These are phyloP conservation scores for Tinamus guttatus DNA, from an alignment of 2,113 vertebrate species.

Conservation along the genomic window DNA sequence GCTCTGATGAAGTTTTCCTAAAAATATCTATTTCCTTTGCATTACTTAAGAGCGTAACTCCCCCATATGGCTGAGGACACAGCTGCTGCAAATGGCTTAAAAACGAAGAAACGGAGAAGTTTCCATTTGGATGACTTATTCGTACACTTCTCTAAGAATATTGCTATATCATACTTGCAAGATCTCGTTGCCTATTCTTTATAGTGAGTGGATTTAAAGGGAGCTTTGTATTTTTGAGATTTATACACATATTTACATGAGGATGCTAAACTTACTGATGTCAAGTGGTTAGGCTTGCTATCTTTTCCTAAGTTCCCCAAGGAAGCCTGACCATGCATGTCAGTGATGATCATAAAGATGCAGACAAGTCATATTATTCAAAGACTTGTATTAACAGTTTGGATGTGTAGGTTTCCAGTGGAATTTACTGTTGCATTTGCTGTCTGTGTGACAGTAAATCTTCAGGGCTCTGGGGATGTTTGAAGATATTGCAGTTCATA, in stretches of 20 bases:
- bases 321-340: not conserved
- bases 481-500: not conserved
- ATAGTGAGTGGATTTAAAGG: not conserved
- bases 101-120: slow-evolving; percentile 22
- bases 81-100: slow-evolving; percentile 23
- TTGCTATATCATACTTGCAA: not conserved
- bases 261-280: not conserved
- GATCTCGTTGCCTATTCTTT: not conserved
- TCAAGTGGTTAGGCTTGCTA: not conserved
- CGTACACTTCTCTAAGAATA: slow-evolving; percentile 10
- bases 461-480: not conserved
- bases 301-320: not conserved
- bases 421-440: slow-evolving; percentile 5
- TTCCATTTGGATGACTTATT: not conserved
- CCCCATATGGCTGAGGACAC: slow-evolving; percentile 3
- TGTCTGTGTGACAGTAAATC: not conserved
- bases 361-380: not conserved
- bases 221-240: not conserved
- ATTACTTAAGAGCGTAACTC: slow-evolving; percentile 29
- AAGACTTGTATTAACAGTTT: not conserved
- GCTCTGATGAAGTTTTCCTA: not conserved
- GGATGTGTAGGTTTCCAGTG: not conserved
- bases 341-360: not conserved
- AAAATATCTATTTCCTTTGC: slow-evolving; percentile 40
- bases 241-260: not conserved